These are phyloP conservation scores for Leptinotarsa juncta DNA, from an alignment of 2,888 invertebrate species.

Conservation along the genomic window DNA sequence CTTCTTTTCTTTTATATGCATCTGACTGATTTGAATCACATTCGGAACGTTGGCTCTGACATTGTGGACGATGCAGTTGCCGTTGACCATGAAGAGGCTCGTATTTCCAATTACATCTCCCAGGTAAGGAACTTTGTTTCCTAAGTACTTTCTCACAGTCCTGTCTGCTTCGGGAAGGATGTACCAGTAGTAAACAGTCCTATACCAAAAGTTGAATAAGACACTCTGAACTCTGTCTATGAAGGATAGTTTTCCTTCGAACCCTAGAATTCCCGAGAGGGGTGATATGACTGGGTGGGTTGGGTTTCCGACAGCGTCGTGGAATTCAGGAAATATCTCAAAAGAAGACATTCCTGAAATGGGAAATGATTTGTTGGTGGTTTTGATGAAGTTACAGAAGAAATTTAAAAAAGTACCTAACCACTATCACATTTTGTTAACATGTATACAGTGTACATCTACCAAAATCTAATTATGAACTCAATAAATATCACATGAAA, in stretches of 20 bases:
- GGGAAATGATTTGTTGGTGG: neutral
- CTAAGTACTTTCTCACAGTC: conserved; percentile 49
- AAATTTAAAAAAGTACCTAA: too few relatives aligned
- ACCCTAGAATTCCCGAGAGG: conserved; percentile 37
- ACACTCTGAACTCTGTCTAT: conserved; percentile 40
- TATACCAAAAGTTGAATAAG: conserved; percentile 38
- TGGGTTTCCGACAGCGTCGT: conserved; percentile 53
- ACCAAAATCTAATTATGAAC: too few relatives aligned
- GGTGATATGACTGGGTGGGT: conserved; percentile 53
- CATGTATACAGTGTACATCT: too few relatives aligned
- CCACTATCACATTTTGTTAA: too few relatives aligned
- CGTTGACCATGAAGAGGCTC: conserved; percentile 45
- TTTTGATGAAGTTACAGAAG: too few relatives aligned
- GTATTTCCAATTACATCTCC: conserved; percentile 45
- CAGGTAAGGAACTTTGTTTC: conserved; percentile 47
- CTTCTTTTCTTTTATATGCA: conserved; percentile 41
- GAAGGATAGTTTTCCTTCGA: conserved; percentile 25
- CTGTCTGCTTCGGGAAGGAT: conserved; percentile 37
- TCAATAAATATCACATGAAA: too few relatives aligned
- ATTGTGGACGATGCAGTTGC: conserved; percentile 41
- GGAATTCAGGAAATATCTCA: conserved; percentile 39
- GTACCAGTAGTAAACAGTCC: conserved; percentile 39
- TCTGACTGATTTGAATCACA: conserved; percentile 40
- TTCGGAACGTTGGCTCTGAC: conserved; percentile 44
- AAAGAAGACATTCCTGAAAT: conserved; percentile 47